phyloP scores from a whole-genome alignment of 2,113 vertebrate species.

The Onychostoma macrolepis region DNA sequence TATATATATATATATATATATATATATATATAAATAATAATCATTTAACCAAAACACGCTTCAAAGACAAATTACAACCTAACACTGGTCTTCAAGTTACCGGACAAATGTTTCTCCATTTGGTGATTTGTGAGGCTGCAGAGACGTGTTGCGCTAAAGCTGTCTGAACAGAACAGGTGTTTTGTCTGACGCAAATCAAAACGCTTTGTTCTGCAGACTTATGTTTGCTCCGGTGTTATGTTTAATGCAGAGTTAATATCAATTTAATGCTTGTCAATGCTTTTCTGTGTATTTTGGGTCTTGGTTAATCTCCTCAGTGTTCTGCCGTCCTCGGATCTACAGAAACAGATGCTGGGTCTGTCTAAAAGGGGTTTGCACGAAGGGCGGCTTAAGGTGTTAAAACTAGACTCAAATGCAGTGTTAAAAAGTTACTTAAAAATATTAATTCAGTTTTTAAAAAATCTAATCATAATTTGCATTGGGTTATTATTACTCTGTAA shows the following conservation, averaged over 20 bases:
- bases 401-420: conserved; percentile 13
- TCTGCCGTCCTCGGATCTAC: conserved; percentile 59
- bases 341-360: conserved; percentile 64
- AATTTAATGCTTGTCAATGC: conserved; percentile 76
- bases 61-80: background rate
- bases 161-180: conserved; percentile 63
- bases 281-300: conserved; percentile 62
- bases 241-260: conserved; percentile 80
- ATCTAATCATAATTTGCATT: background rate
- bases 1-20: too few species aligned
- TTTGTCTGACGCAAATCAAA: conserved; percentile 48
- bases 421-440: conserved; percentile 10
- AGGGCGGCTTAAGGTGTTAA: conserved; percentile 50
- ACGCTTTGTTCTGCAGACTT: conserved; percentile 47
- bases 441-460: background rate
- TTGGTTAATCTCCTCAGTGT: conserved; percentile 71
- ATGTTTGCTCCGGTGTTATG: conserved; percentile 67
- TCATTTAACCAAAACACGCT: background rate
- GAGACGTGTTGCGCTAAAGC: conserved; percentile 1
- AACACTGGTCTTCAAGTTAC: background rate
- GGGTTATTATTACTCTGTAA: background rate
- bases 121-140: background rate
- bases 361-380: conserved; percentile 11
- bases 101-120: background rate
- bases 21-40: too few species aligned